A percentile compares a stretch with the other conserved stretches of the same genome.
Conservation (phyloP, 2,113 vertebrate species). For the Ailurus styani region DNA sequence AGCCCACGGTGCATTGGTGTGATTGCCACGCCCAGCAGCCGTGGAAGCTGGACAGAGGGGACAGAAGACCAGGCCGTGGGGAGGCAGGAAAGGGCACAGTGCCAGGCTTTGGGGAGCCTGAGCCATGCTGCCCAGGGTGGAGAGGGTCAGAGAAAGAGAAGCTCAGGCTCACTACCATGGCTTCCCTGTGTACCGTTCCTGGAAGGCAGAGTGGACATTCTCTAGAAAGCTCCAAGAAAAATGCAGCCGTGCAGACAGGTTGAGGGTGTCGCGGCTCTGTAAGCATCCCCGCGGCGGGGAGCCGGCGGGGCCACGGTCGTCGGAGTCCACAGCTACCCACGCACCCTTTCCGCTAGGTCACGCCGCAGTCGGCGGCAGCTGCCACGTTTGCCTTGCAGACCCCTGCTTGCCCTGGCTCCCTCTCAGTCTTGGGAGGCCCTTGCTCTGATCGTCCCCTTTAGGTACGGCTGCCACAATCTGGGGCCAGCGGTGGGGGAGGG, state of each 20-base stretch:
- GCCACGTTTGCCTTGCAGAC: neutral
- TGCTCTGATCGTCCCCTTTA: neutral
- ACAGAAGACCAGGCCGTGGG: neutral
- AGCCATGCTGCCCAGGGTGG: too few relatives aligned
- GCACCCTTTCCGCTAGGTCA: neutral
- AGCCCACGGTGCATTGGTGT: fast-evolving
- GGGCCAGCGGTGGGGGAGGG: neutral
- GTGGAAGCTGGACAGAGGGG: neutral
- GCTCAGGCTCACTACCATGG: fast-evolving
- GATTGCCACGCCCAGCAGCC: neutral
- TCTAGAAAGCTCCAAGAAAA: neutral
- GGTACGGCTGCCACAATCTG: neutral
- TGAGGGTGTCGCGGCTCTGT: neutral
- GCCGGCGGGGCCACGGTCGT: neutral
- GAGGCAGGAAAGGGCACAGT: fast-evolving
- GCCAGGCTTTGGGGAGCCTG: neutral
- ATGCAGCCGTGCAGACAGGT: neutral
- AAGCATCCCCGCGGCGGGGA: neutral
- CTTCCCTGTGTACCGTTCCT: neutral
- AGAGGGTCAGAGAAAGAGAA: neutral
- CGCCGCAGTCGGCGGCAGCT: neutral
- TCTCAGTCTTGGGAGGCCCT: neutral
- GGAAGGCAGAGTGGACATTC: neutral
- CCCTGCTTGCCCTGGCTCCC: neutral
- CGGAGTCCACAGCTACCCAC: neutral